A percentile compares a stretch with the other conserved stretches of the same genome.
Conservation (phyloP, 2,797 vertebrate genomes). For the Amniataba percoides region DNA sequence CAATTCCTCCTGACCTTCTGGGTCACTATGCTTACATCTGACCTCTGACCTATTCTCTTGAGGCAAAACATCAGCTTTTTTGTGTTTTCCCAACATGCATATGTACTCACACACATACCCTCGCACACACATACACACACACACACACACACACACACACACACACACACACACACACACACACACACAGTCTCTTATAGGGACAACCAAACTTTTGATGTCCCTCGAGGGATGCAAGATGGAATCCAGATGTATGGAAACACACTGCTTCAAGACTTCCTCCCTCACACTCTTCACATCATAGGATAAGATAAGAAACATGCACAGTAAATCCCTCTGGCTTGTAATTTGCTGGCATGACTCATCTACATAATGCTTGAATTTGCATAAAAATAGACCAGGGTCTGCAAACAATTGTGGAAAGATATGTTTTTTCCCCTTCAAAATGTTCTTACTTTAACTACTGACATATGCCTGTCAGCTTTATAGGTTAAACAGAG, state of each 20-base stretch:
- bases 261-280: constrained; percentile 62
- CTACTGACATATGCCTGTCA: constrained; percentile 3
- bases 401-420: constrained; percentile 33
- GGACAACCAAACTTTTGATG: constrained; percentile 70
- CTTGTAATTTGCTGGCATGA: constrained; percentile 56
- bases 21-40: constrained; percentile 44
- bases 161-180: constrained; percentile 20
- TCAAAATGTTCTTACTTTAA: neutral
- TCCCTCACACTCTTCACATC: constrained; percentile 56
- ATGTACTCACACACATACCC: constrained; percentile 16
- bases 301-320: constrained; percentile 64
- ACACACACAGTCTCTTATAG: constrained; percentile 45
- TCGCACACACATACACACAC: constrained; percentile 26
- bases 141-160: constrained; percentile 12
- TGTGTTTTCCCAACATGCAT: constrained; percentile 36
- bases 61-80: constrained; percentile 57
- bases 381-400: constrained; percentile 56
- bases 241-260: constrained; percentile 81
- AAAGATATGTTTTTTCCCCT: neutral
- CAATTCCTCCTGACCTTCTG: constrained; percentile 36
- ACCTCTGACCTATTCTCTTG: constrained; percentile 55
- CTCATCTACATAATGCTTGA: constrained; percentile 41
- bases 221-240: constrained; percentile 70
- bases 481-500: constrained; percentile 6
- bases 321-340: constrained; percentile 45